A percentile compares a stretch with the other conserved stretches of the same genome.
phyloP scores from a whole-genome alignment of 2,888 invertebrate genomes.

The Orgyia antiqua region DNA sequence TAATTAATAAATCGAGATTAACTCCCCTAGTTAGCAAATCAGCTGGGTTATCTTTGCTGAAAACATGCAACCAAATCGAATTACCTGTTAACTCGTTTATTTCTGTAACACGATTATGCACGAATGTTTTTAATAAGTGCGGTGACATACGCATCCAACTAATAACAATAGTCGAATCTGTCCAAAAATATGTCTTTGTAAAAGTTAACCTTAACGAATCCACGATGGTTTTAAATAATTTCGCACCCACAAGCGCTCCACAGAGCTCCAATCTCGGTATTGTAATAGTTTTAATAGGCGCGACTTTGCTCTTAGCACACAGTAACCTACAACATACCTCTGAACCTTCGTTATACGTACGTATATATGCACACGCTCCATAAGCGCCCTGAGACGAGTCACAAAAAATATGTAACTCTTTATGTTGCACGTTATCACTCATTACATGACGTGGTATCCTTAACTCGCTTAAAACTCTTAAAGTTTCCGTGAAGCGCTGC shows the following conservation, averaged over 20 bases:
- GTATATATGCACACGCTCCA: too few species aligned
- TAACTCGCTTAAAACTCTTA: too few species aligned
- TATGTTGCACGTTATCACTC: too few species aligned
- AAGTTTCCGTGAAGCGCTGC: too few species aligned
- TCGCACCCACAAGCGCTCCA: constrained; percentile 18
- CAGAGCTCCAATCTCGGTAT: constrained; percentile 24
- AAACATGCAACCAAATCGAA: not conserved
- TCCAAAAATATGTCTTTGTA: constrained; percentile 8
- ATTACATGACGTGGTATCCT: too few species aligned
- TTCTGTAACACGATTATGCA: constrained; percentile 16
- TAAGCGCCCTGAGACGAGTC: constrained; percentile 14
- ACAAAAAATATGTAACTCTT: constrained; percentile 20
- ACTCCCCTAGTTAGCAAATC: constrained; percentile 3
- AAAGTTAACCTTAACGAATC: constrained; percentile 6
- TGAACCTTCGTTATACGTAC: not conserved
- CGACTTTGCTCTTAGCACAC: constrained; percentile 26
- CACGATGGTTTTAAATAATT: constrained; percentile 11
- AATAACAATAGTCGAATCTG: constrained; percentile 18
- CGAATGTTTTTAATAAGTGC: constrained; percentile 17
- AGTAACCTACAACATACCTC: constrained; percentile 13
- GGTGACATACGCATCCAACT: constrained; percentile 14
- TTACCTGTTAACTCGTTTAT: constrained; percentile 6
- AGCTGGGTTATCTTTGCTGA: too few species aligned
- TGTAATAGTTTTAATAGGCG: constrained; percentile 18
- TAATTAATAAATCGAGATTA: not conserved